These are phyloP conservation scores for Theristicus caerulescens DNA, from an alignment of 2,113 vertebrate species.

Conservation along the genomic window DNA sequence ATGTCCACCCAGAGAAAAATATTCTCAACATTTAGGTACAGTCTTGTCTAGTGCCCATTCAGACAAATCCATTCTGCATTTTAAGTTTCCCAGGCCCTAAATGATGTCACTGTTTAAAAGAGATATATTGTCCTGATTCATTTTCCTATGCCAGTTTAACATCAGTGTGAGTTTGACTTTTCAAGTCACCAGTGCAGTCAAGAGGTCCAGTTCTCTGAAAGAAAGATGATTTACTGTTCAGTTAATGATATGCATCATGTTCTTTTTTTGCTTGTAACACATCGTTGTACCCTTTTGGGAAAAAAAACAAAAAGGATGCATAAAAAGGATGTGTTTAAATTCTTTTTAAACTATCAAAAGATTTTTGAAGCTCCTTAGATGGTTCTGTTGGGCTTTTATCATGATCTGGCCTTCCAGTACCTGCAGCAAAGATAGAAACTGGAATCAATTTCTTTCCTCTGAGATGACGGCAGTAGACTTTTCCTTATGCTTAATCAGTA, in stretches of 20 bases:
- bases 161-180: not conserved
- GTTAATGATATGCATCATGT: not conserved
- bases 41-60: not conserved
- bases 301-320: not conserved
- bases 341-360: not conserved
- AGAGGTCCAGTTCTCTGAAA: not conserved
- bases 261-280: not conserved
- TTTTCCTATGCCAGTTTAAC: not conserved
- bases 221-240: not conserved
- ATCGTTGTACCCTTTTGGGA: not conserved
- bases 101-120: not conserved
- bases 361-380: not conserved
- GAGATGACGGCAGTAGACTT: not conserved
- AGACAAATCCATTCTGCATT: not conserved
- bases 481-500: conserved; percentile 51
- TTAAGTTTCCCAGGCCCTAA: not conserved
- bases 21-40: not conserved
- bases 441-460: not conserved
- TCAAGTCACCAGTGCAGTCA: not conserved
- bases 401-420: not conserved
- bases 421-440: not conserved
- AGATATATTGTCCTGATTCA: not conserved
- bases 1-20: not conserved
- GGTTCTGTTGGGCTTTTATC: not conserved
- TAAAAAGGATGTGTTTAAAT: not conserved